Conservation (phyloP, 2,797 vertebrate species). For the Anableps anableps region DNA sequence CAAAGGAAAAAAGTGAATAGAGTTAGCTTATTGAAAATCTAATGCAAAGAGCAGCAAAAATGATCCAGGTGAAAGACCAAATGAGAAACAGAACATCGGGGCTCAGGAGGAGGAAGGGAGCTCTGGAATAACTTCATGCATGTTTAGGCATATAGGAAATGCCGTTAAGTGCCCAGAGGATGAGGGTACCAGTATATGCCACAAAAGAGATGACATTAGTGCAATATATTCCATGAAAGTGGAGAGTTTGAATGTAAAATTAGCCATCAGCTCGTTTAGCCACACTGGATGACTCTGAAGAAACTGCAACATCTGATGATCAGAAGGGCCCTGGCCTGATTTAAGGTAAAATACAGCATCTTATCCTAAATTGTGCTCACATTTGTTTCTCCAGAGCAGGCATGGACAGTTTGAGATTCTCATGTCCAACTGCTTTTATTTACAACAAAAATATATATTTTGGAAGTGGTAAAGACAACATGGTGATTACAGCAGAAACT, state of each 20-base stretch:
- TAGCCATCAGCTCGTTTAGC: slow-evolving; percentile 1
- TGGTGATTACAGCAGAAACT: too few relatives aligned
- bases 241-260: neutral
- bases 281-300: neutral
- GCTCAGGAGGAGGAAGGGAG: slow-evolving; percentile 30
- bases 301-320: neutral
- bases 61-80: slow-evolving; percentile 40
- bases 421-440: neutral
- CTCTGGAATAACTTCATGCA: slow-evolving; percentile 70
- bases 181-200: slow-evolving; percentile 10
- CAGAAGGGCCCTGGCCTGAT: neutral
- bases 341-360: neutral
- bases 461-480: neutral
- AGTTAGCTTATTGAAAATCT: slow-evolving; percentile 39
- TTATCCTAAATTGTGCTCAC: neutral
- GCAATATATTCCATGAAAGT: slow-evolving; percentile 5
- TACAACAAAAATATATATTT: neutral
- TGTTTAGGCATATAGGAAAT: slow-evolving; percentile 63
- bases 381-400: neutral
- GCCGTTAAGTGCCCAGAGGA: slow-evolving; percentile 55
- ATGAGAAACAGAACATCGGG: slow-evolving; percentile 33
- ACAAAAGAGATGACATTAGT: slow-evolving; percentile 38
- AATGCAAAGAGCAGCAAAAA: slow-evolving; percentile 24
- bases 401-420: neutral
- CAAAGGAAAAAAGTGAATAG: neutral